Evolutionary conservation across 2,797 vertebrate species (phyloP), one percentile per base, ranked within the genome.

Genomic region (Astyanax mexicanus): DNA sequence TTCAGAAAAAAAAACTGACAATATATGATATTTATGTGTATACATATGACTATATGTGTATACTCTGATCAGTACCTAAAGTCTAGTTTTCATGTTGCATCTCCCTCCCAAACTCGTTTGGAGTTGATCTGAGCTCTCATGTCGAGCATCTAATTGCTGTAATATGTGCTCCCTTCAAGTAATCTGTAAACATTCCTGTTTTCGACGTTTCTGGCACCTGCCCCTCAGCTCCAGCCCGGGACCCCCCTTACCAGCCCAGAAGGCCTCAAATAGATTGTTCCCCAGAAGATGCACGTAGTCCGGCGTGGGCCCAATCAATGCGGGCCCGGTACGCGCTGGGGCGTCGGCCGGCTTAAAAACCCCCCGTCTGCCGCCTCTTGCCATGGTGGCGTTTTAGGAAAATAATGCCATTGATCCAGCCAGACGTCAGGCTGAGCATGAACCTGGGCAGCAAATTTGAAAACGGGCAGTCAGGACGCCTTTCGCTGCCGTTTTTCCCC

Each of bases 101-200:
- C 17, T n/a, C 25, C 64, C 15, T 6, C 64, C 42, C 32, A 91
- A 90, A 89, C 88, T 71, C 57, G 49, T 49, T 65, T 49, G 49
- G 29, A 80, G 88, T 87, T 89, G 88, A 89, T 90, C 91, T 91
- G 86, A 87, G 87, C 90, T 89, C 89, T 91, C 91, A 91, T 88
- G 86, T 88, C 84, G 90, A 87, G 89, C 90, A 89, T 89, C 92
- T 93, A 92, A 93, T 93, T 92, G 91, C 89, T 86, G 89, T 93
- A 92, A 91, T 92, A 91, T 92, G 89, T 90, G 90, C 92, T 91
- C 88, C 88, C 88, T 92, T 93, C 90, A 90, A 90, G 91, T 93
- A 92, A 92, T 93, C 91, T 92, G 91, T 91, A 92, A 93, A 92
- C 92, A 92, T 92, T 90, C 88, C 91, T 92, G 89, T 92, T 93